These are phyloP conservation scores for Hemibagrus guttatus DNA, from an alignment of 2,797 vertebrate genomes.

Conservation along the genomic window DNA sequence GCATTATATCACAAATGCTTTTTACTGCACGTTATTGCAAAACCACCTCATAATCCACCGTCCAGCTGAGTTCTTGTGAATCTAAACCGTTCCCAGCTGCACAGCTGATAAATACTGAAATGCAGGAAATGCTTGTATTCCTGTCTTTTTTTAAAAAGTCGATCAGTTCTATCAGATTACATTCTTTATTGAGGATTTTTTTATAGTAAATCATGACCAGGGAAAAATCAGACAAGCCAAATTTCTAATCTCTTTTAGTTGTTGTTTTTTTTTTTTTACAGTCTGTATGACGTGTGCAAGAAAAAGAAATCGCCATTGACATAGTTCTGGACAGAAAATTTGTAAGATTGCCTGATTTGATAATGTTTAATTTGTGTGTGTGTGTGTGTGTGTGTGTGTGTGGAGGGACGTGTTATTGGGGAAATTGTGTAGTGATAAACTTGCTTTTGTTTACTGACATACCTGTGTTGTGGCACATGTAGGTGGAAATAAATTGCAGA, in stretches of 20 bases:
- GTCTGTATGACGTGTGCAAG: background rate
- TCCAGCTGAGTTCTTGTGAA: background rate
- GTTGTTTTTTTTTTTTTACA: background rate
- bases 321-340: background rate
- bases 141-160: background rate
- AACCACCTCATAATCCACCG: background rate
- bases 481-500: background rate
- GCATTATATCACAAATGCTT: background rate
- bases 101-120: background rate
- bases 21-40: background rate
- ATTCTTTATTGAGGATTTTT: background rate
- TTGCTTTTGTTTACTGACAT: background rate
- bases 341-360: background rate
- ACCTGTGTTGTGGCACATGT: background rate
- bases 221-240: background rate
- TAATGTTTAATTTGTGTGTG: background rate
- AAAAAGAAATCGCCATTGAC: background rate
- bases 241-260: background rate
- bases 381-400: background rate
- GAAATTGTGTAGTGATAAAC: background rate
- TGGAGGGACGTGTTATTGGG: background rate
- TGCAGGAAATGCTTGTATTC: background rate
- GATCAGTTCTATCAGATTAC: background rate
- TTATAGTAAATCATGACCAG: background rate
- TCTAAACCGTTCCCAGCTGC: background rate